phyloP scores from a whole-genome alignment of 1,140 invertebrate genomes.

The Hylaeus volcanicus region DNA sequence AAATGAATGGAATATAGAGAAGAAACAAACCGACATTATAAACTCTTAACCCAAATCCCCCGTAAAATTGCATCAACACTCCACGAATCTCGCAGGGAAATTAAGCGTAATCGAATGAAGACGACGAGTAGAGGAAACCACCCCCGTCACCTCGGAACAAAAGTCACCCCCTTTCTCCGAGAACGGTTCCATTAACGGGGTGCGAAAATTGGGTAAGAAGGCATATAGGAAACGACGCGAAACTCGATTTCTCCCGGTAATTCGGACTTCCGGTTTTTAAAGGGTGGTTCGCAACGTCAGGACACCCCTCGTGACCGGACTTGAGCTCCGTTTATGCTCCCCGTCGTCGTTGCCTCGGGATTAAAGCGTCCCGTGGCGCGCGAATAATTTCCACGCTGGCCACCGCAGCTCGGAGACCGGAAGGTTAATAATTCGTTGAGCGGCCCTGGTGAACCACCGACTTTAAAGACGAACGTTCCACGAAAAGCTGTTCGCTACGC shows the following conservation, averaged over 20 bases:
- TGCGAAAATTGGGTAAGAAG: conserved; percentile 75
- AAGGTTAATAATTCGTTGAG: conserved; percentile 66
- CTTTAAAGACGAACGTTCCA: conserved; percentile 27
- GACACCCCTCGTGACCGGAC: conserved; percentile 37
- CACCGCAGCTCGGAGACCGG: conserved; percentile 29
- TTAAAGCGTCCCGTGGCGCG: conserved; percentile 69
- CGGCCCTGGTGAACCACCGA: conserved; percentile 28
- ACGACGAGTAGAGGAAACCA: too few species aligned
- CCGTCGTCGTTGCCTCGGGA: conserved; percentile 56
- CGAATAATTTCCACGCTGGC: conserved; percentile 65
- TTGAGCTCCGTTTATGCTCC: conserved; percentile 40
- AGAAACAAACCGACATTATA: too few species aligned
- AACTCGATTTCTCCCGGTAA: conserved; percentile 79
- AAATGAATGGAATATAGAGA: too few species aligned
- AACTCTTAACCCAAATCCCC: too few species aligned
- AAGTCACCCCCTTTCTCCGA: too few species aligned
- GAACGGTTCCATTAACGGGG: conserved; percentile 47
- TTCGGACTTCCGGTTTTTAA: conserved; percentile 73
- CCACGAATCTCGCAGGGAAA: background rate
- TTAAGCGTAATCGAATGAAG: too few species aligned
- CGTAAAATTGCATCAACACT: background rate
- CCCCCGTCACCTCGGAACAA: too few species aligned
- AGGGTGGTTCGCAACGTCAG: conserved; percentile 56
- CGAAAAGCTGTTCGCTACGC: background rate
- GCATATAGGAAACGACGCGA: conserved; percentile 80